Evolutionary conservation across 2,888 invertebrate species (phyloP), one percentile per base, ranked within the genome.

Genomic region (Ichneumoninae sp.): DNA sequence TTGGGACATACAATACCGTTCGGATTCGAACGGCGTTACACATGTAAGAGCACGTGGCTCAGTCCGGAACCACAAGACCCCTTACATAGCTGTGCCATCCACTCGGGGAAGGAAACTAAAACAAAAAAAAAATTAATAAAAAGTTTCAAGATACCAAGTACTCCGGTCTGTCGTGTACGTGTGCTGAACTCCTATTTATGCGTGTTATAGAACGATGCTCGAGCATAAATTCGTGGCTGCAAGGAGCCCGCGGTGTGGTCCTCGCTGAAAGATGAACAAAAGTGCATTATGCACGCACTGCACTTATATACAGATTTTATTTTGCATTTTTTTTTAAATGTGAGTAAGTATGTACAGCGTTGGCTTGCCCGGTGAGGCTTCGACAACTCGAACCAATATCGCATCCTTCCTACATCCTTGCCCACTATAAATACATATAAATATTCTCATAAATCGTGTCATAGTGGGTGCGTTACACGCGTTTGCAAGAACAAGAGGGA

Each of bases 361-460:
- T 81, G 85, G 84, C 88, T 86, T 66, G 84, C 79, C 80, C 66
- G 79, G 71, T 86, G 85, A 81, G 65, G 77, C 66, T 71, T 83
- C 44, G 40, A 70, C 70, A 78, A 75, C 69, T 70, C 69, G 52
- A 57, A 74, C 57, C 78, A 74, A 79, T 78, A 60, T 79, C 82
- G 44, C 68, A 50, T 77, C 69, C 60, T 68, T 54, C 22, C 79
- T 66, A 44, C 75, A 75, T 71, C 76, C 74, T 79, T 63, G 57
- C 80, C 79, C 81, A 76, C 89, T 90, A 91, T 89, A 91, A 91
- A 91, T 90, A 91, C 90, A 88, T 86, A 88, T 87, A 88, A 89
- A 91, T 91, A 90, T 87, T 90, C 90, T 88, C 91, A 91, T 91
- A 91, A 91, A 91, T 91, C 90, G 83, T 85, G 85, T 75, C 70